Evolutionary conservation across 2,797 vertebrate species (phyloP).

Genomic region (Graptemys geographica): DNA sequence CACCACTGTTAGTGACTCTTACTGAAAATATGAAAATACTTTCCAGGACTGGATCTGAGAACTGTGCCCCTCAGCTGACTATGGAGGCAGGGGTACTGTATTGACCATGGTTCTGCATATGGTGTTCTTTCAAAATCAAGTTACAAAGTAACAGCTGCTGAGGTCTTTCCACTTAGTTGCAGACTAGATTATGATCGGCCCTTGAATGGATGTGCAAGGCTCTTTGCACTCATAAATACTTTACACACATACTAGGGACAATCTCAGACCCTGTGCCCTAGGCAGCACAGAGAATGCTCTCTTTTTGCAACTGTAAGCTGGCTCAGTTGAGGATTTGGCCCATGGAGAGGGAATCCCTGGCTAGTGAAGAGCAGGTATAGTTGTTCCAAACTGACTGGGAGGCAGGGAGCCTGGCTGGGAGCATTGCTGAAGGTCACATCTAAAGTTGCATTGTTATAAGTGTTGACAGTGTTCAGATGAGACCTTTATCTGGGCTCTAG

Average conservation of each 20-base stretch:
- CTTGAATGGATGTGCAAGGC: not conserved
- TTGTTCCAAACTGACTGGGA: rapidly evolving
- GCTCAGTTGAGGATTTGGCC: not conserved
- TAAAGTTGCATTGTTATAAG: not conserved
- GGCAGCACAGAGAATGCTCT: not conserved
- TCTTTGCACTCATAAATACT: not conserved
- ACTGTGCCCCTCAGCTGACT: not conserved
- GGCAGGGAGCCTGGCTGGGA: not conserved
- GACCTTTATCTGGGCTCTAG: conserved; percentile 31
- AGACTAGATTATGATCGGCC: not conserved
- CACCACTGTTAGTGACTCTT: conserved; percentile 22
- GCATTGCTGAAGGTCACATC: not conserved
- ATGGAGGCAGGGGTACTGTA: not conserved
- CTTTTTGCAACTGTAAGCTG: not conserved
- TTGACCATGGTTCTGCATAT: not conserved
- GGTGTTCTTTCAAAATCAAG: not conserved
- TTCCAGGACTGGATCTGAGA: conserved; percentile 26
- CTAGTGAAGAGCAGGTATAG: not conserved
- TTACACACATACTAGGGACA: not conserved
- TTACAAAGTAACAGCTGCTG: not conserved
- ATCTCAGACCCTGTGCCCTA: not conserved
- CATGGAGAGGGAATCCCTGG: not conserved
- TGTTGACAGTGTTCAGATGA: not conserved
- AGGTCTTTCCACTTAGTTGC: not conserved
- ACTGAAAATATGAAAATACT: conserved; percentile 48